Evolutionary conservation across 2,797 vertebrate genomes (phyloP).

Genomic region (Emys orbicularis): DNA sequence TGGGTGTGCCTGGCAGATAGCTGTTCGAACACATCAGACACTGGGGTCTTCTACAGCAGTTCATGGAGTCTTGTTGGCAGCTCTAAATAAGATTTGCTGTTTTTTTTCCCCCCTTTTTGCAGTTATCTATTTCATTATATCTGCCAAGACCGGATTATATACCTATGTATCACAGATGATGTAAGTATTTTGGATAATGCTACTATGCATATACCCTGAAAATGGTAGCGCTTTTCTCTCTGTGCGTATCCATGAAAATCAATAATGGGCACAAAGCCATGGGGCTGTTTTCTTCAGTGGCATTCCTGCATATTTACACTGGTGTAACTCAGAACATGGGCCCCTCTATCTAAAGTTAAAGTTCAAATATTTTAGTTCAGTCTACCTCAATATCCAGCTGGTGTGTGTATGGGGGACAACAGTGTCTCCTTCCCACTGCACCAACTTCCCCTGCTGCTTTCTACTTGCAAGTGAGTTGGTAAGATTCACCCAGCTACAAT

Average conservation of each 20-base stretch:
- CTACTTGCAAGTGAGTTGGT: neutral
- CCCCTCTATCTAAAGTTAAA: neutral
- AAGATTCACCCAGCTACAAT: neutral
- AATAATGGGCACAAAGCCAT: neutral
- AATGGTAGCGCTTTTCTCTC: neutral
- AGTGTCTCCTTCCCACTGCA: neutral
- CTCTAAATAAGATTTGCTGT: neutral
- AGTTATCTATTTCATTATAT: conserved; percentile 99
- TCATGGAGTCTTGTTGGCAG: neutral
- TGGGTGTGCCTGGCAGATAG: neutral
- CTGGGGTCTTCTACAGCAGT: neutral
- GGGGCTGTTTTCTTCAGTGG: accelerated
- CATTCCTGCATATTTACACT: neutral
- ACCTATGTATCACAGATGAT: conserved; percentile 98
- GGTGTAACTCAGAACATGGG: neutral
- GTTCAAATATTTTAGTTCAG: neutral
- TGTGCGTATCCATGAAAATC: neutral
- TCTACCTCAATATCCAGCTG: neutral
- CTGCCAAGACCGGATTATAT: conserved; percentile 98
- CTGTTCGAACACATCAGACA: neutral
- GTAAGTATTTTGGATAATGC: conserved; percentile 85
- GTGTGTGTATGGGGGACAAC: neutral
- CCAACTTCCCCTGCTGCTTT: neutral
- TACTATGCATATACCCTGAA: accelerated
- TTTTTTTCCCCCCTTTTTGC: conserved; percentile 49